A percentile compares a stretch with the other conserved stretches of the same genome.
Conservation (phyloP, 2,113 vertebrate genomes). For the Setophaga coronata region DNA sequence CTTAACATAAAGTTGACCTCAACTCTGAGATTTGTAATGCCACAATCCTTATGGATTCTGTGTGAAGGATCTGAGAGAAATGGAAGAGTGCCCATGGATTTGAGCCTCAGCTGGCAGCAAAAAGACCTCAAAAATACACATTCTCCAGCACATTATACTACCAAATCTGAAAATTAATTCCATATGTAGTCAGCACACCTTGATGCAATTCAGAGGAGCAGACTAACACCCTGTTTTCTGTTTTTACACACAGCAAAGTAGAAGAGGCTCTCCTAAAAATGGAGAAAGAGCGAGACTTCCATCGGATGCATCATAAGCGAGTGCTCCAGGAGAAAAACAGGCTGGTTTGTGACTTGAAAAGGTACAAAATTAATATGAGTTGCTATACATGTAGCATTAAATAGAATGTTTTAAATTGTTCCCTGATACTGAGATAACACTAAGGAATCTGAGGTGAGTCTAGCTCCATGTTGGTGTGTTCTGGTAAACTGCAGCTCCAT, state of each 20-base stretch:
- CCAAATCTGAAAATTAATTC: neutral
- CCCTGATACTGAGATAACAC: neutral
- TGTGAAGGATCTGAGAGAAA: neutral
- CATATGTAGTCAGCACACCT: neutral
- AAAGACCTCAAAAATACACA: neutral
- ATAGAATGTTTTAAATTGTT: neutral
- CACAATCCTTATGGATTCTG: neutral
- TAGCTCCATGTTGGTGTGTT: neutral
- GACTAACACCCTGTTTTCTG: neutral
- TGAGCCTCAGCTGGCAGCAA: neutral
- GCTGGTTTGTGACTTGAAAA: conserved; percentile 83
- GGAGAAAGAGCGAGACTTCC: conserved; percentile 83
- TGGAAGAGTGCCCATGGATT: neutral
- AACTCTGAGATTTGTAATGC: neutral
- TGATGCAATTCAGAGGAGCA: neutral
- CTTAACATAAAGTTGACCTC: neutral
- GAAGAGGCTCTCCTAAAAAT: conserved; percentile 76
- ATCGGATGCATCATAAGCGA: conserved; percentile 83
- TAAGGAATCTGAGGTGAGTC: neutral
- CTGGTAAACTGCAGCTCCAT: neutral
- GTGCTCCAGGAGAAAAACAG: conserved; percentile 84
- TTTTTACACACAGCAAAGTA: conserved; percentile 63
- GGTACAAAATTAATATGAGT: conserved; percentile 33
- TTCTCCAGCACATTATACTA: neutral
- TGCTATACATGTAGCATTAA: neutral